Conservation (phyloP, 2,888 invertebrate genomes). For the Hermodice carunculata region DNA sequence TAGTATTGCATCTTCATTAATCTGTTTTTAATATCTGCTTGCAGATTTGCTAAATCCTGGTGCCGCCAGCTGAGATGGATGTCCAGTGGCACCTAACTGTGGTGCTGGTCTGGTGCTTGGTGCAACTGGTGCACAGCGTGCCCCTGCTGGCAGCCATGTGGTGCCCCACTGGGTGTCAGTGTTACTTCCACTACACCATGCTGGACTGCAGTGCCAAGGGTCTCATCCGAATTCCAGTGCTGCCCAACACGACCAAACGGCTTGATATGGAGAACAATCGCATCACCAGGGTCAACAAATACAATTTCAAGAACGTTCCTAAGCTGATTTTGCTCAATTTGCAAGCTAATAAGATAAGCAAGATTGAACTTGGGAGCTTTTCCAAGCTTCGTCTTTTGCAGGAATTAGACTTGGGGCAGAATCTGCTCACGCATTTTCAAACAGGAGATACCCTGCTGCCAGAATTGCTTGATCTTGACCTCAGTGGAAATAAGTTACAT, state of each 20-base stretch:
- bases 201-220: slow-evolving; percentile 37
- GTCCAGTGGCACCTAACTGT: too few relatives aligned
- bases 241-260: slow-evolving; percentile 22
- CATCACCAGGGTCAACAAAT: slow-evolving; percentile 23
- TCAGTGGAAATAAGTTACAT: slow-evolving; percentile 35
- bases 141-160: too few relatives aligned
- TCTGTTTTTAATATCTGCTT: too few relatives aligned
- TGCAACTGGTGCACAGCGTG: too few relatives aligned
- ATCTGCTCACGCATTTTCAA: slow-evolving; percentile 27
- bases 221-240: slow-evolving; percentile 18
- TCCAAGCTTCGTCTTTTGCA: slow-evolving; percentile 31
- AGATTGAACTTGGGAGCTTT: slow-evolving; percentile 22
- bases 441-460: slow-evolving; percentile 6
- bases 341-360: slow-evolving; percentile 28
- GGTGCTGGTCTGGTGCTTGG: too few relatives aligned
- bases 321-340: slow-evolving; percentile 34
- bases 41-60: too few relatives aligned
- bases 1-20: too few relatives aligned
- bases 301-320: slow-evolving; percentile 13
- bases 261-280: slow-evolving; percentile 39
- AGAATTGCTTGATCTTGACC: slow-evolving; percentile 30
- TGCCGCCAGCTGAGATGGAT: too few relatives aligned
- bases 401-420: slow-evolving; percentile 34
- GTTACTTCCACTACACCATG: slow-evolving; percentile 37
- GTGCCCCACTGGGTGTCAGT: slow-evolving; percentile 39